A percentile compares a stretch with the other conserved stretches of the same genome.
Evolutionary conservation across 1,140 invertebrate genomes (phyloP).

Genomic region (Ditylenchus dipsaci): DNA sequence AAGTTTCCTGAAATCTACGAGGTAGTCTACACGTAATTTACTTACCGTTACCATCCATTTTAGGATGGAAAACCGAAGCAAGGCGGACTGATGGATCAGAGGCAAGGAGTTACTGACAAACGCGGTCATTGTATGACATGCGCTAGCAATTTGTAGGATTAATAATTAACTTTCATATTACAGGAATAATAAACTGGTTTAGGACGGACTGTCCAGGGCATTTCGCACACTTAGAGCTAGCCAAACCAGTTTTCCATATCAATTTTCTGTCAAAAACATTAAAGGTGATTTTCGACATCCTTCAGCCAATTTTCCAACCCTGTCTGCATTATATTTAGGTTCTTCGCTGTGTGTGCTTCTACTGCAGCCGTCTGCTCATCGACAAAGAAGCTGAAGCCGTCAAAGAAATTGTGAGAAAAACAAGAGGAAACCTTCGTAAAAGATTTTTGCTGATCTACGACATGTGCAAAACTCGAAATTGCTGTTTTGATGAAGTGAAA

Average conservation of each 20-base stretch:
- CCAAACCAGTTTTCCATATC: constrained; percentile 96
- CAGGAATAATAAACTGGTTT: too few species aligned
- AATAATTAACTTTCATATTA: too few species aligned
- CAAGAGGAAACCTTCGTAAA: constrained; percentile 91
- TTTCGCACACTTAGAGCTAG: constrained; percentile 97
- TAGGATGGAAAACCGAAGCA: constrained; percentile 92
- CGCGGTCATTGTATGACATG: constrained; percentile 86
- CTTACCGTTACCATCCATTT: too few species aligned
- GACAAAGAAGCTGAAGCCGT: constrained; percentile 85
- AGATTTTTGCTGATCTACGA: constrained; percentile 92
- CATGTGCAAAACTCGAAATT: constrained; percentile 91
- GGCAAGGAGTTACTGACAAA: constrained; percentile 93
- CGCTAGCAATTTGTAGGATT: constrained; percentile 77
- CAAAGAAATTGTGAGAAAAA: constrained; percentile 91
- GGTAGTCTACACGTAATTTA: too few species aligned
- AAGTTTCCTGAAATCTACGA: constrained; percentile 96
- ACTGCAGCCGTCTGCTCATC: constrained; percentile 49
- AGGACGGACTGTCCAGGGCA: constrained; percentile 86
- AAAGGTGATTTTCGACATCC: constrained; percentile 72
- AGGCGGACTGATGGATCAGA: constrained; percentile 95
- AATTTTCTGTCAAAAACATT: constrained; percentile 95
- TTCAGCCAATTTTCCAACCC: not conserved
- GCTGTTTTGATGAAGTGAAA: constrained; percentile 90
- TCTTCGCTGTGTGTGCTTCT: constrained; percentile 57
- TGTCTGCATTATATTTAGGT: constrained; percentile 33